Evolutionary conservation across 2,888 invertebrate genomes (phyloP), one percentile per base, ranked within the genome.

Genomic region (Kuschelorhynchus macadamiae): DNA sequence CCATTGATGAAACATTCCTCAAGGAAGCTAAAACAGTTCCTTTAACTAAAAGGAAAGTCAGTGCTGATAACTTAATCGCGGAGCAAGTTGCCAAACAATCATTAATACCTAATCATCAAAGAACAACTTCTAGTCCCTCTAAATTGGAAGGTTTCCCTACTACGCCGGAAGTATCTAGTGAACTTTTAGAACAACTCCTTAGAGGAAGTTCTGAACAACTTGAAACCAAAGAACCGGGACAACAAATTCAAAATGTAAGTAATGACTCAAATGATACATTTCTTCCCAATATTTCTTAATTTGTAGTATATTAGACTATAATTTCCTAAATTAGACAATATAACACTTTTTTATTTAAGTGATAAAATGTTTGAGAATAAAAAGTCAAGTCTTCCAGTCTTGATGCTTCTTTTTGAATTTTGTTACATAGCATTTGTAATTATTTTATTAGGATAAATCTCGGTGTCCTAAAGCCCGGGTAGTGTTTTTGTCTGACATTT

Each of bases 131-230:
- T 7, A 92, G 92, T 74, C 93, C 93, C 30, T 92, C 91, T 14
- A 92, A 93, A 81, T 85, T 93, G 72, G 91, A 90, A 77, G 90
- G 90, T 49, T 83, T 87, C 64, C 71, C 75, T 14, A 77, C 78
- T 57, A 71, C 85, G 2, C 52, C 44, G 9, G 86, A 86, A 71
- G 86, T 89, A 9, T 88, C 88, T 67, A 88, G 87, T 12, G 92
- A 93, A 79, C 84, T 93, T 67, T 85, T 94, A 67, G 92, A 92
- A 44, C 92, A 93, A 81, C 85, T 94, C 69, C 86, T 94, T 47
- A 88, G 91, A 72, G 93, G 93, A 60, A 92, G 92, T 77, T 93
- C 93, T 39, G 94, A 94, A 81, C 90, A 92, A 72, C 85, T 92
- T 61, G 89, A 91, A 12, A 88, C 89, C 69, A 87, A 88, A 79